These are phyloP conservation scores for Smittia aterrima DNA, from an alignment of 2,888 invertebrate species.

Conservation along the genomic window DNA sequence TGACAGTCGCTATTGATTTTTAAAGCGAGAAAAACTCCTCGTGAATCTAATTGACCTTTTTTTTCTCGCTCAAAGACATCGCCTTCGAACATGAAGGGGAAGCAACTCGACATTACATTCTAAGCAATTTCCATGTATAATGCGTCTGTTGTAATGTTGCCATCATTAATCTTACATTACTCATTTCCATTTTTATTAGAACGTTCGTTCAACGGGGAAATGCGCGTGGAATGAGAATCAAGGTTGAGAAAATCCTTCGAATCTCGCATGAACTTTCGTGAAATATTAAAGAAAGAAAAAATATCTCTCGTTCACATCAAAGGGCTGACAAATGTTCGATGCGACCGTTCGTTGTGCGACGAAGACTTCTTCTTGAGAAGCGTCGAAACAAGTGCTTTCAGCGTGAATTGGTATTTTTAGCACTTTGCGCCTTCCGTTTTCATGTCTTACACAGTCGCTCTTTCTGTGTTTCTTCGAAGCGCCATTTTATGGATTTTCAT, in stretches of 20 bases:
- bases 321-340: not conserved
- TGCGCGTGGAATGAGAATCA: not conserved
- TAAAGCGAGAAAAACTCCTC: not conserved
- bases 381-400: constrained; percentile 41
- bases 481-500: constrained; percentile 39
- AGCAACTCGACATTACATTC: not conserved
- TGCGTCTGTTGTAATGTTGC: constrained; percentile 23
- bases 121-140: not conserved
- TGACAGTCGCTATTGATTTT: not conserved
- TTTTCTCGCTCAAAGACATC: not conserved
- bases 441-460: constrained; percentile 18
- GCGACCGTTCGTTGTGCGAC: not conserved
- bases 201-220: not conserved
- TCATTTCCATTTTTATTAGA: constrained; percentile 27
- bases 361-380: constrained; percentile 5
- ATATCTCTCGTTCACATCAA: not conserved
- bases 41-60: constrained; percentile 20
- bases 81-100: not conserved
- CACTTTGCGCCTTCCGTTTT: constrained; percentile 22
- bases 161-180: constrained; percentile 33
- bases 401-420: constrained; percentile 41
- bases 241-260: constrained; percentile 23
- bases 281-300: not conserved
- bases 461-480: constrained; percentile 28
- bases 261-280: too few relatives aligned